phyloP scores from a whole-genome alignment of 2,113 vertebrate species.

The Podarcis muralis region DNA sequence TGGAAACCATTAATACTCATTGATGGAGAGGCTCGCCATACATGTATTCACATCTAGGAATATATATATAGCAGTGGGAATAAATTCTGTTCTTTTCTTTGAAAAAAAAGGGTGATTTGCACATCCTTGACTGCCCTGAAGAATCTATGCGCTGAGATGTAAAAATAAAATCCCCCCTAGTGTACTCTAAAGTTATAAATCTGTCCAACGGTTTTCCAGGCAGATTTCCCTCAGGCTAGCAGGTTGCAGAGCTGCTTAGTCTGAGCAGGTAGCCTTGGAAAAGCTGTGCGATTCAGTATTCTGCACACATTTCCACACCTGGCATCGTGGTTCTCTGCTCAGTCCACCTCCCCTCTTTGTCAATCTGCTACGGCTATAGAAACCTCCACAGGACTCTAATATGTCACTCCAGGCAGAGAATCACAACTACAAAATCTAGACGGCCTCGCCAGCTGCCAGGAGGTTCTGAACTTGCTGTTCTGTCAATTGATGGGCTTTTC shows the following conservation, averaged over 20 bases:
- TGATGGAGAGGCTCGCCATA: background rate
- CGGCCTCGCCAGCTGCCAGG: rapidly evolving
- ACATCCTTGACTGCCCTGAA: background rate
- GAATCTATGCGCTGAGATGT: background rate
- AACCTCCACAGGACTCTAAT: slow-evolving; percentile 17
- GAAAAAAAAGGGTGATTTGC: background rate
- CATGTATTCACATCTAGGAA: background rate
- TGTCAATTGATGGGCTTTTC: background rate
- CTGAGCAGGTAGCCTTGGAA: slow-evolving; percentile 35
- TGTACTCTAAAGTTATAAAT: slow-evolving; percentile 6
- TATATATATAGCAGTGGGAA: background rate
- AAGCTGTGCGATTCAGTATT: slow-evolving; percentile 18
- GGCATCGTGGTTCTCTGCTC: slow-evolving; percentile 26
- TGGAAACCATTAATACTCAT: background rate
- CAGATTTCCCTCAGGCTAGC: slow-evolving; percentile 23
- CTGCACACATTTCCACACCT: slow-evolving; percentile 20
- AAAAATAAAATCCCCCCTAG: background rate
- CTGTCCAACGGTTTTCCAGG: slow-evolving; percentile 22
- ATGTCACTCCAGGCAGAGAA: slow-evolving; percentile 21
- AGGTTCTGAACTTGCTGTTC: slow-evolving; percentile 26
- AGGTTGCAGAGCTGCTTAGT: slow-evolving; percentile 28
- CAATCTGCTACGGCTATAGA: slow-evolving; percentile 1
- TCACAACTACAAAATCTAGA: slow-evolving; percentile 9
- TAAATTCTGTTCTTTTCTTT: slow-evolving; percentile 15
- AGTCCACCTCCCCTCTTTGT: background rate